phyloP scores from a whole-genome alignment of 2,888 invertebrate genomes.

The Bombyx huttoni region DNA sequence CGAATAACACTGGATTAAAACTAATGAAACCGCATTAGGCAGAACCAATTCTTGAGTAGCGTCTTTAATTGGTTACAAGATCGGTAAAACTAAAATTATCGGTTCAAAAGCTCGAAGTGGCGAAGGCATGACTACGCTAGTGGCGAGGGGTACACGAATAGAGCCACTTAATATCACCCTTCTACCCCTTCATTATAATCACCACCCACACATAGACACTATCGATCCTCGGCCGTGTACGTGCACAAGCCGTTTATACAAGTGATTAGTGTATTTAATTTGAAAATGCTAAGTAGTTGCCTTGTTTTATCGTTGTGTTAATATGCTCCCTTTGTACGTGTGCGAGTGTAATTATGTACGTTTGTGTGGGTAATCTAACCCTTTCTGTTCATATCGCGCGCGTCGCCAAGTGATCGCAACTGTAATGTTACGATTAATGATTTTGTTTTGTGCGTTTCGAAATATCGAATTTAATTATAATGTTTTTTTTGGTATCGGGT shows the following conservation, averaged over 20 bases:
- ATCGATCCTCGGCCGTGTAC: constrained; percentile 53
- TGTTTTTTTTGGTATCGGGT: neutral
- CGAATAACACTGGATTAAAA: no score
- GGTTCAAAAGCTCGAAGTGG: constrained; percentile 50
- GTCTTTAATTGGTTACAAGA: neutral
- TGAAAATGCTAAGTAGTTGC: constrained; percentile 72
- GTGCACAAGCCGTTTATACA: constrained; percentile 56
- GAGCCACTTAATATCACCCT: constrained; percentile 71
- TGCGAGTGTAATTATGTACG: constrained; percentile 50
- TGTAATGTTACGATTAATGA: constrained; percentile 54
- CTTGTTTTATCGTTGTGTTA: constrained; percentile 59
- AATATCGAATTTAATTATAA: neutral
- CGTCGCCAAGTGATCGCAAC: constrained; percentile 49
- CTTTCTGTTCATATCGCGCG: constrained; percentile 44
- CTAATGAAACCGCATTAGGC: neutral
- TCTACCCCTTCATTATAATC: constrained; percentile 70
- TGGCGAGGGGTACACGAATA: constrained; percentile 57
- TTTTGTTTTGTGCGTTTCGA: constrained; percentile 17
- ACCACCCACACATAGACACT: constrained; percentile 57
- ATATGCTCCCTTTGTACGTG: constrained; percentile 28
- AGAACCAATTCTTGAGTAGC: neutral
- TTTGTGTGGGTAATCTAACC: constrained; percentile 50
- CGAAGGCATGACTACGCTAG: constrained; percentile 56
- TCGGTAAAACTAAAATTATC: constrained; percentile 38
- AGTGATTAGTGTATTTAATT: constrained; percentile 73